Evolutionary conservation across 2,888 invertebrate genomes (phyloP).

Genomic region (Clivina fossor): DNA sequence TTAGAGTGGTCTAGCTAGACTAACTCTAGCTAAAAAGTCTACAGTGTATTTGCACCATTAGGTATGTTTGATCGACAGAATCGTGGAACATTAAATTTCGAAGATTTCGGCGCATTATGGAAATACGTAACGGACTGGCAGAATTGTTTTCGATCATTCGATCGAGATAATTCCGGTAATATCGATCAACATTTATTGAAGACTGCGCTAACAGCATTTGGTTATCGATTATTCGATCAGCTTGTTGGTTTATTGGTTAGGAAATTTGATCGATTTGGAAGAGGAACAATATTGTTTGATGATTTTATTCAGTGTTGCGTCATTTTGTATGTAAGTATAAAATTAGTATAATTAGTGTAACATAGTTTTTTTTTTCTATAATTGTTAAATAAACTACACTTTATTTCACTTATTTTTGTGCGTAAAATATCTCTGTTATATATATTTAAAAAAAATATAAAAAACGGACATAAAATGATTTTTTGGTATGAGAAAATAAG

Average conservation of each 20-base stretch:
- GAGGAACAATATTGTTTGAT: conserved; percentile 91
- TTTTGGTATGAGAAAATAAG: no score
- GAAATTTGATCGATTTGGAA: conserved; percentile 93
- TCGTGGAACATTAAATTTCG: conserved; percentile 87
- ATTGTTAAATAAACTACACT: no score
- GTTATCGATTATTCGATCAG: conserved; percentile 81
- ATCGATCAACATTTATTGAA: conserved; percentile 91
- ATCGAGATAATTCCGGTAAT: conserved; percentile 88
- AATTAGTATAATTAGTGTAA: conserved; percentile 36
- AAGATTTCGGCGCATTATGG: conserved; percentile 96
- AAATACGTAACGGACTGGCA: conserved; percentile 99
- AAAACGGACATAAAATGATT: no score
- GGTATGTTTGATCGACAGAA: conserved; percentile 93
- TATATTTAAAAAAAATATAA: no score
- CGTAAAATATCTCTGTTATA: no score
- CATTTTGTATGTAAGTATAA: conserved; percentile 87
- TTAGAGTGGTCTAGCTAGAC: no score
- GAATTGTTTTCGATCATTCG: conserved; percentile 91
- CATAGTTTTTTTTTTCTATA: conserved; percentile 5
- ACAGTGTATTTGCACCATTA: no score
- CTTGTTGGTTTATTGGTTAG: conserved; percentile 79
- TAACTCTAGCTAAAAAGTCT: no score
- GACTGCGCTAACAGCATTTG: conserved; percentile 87
- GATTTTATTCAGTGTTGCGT: conserved; percentile 98
- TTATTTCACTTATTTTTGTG: no score